Evolutionary conservation across 2,113 vertebrate species (phyloP).

Genomic region (Himantopus leucocephalus): DNA sequence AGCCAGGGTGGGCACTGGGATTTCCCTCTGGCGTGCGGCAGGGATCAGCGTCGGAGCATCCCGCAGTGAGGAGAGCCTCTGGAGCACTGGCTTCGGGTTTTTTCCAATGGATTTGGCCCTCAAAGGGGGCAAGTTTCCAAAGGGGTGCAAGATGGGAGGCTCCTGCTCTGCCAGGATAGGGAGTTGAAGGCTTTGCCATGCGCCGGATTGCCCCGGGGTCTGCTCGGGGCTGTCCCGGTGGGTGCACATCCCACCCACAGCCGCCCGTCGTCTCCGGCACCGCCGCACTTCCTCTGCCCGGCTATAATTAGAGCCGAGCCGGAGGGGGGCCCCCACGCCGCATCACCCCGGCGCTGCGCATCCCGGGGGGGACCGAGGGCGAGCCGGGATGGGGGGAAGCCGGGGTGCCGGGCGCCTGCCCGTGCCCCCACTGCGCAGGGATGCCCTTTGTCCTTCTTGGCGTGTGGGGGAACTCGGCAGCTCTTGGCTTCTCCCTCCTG

Average conservation of each 20-base stretch:
- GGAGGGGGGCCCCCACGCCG: no score
- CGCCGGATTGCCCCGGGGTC: accelerated
- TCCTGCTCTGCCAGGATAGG: not conserved
- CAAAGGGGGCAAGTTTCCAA: accelerated
- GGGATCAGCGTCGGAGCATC: not conserved
- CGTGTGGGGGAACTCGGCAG: slow-evolving; percentile 19
- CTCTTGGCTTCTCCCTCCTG: slow-evolving; percentile 61
- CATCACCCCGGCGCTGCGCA: no score
- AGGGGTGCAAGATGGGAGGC: not conserved
- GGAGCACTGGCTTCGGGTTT: accelerated
- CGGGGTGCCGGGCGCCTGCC: not conserved
- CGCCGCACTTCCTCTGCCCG: no score
- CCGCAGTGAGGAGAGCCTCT: not conserved
- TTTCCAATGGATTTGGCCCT: not conserved
- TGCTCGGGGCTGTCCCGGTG: not conserved
- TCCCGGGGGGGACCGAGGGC: accelerated
- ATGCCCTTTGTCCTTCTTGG: slow-evolving; percentile 68
- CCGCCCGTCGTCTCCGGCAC: no score
- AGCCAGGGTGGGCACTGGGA: not conserved
- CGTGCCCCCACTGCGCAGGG: not conserved
- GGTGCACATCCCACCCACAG: not conserved
- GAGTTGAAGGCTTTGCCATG: not conserved
- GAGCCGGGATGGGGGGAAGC: not conserved
- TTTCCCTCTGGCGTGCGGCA: not conserved
- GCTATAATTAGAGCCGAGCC: no score